A percentile compares a stretch with the other conserved stretches of the same genome.
phyloP scores from a whole-genome alignment of 1,140 invertebrate genomes.

The Drosophila orena region DNA sequence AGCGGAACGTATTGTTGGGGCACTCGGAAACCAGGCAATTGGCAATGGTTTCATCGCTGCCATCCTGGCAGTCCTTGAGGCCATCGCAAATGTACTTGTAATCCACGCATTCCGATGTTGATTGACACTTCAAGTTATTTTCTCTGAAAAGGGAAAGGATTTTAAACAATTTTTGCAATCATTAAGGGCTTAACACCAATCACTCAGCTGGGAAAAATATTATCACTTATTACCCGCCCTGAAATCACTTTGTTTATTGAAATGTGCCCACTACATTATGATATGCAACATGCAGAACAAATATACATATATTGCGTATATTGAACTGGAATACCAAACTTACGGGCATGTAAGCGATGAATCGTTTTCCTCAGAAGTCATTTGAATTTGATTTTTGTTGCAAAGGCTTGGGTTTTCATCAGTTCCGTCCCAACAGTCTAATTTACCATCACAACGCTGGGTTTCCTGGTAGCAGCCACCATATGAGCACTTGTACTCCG shows the following conservation, averaged over 20 bases:
- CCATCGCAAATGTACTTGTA: background rate
- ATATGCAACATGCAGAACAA: too few species aligned
- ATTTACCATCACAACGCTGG: slow-evolving; percentile 86
- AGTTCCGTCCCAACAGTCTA: slow-evolving; percentile 89
- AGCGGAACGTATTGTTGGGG: background rate
- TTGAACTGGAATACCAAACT: background rate
- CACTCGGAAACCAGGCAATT: background rate
- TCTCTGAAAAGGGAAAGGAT: too few species aligned
- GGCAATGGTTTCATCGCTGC: background rate
- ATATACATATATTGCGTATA: too few species aligned
- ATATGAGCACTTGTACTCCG: slow-evolving; percentile 86
- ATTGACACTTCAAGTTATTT: background rate
- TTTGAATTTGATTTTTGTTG: background rate
- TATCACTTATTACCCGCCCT: too few species aligned
- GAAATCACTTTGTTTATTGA: too few species aligned
- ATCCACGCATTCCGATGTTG: background rate
- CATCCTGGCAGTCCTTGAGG: background rate
- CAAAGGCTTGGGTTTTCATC: slow-evolving; percentile 87
- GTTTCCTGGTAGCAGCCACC: slow-evolving; percentile 87
- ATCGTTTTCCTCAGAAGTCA: background rate
- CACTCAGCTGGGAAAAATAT: too few species aligned
- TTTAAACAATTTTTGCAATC: too few species aligned
- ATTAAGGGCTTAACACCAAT: too few species aligned
- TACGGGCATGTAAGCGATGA: background rate
- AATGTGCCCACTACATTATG: too few species aligned